Base-by-base conservation (phyloP, 2,888 invertebrate species). In the Tridacna crocea region DNA sequence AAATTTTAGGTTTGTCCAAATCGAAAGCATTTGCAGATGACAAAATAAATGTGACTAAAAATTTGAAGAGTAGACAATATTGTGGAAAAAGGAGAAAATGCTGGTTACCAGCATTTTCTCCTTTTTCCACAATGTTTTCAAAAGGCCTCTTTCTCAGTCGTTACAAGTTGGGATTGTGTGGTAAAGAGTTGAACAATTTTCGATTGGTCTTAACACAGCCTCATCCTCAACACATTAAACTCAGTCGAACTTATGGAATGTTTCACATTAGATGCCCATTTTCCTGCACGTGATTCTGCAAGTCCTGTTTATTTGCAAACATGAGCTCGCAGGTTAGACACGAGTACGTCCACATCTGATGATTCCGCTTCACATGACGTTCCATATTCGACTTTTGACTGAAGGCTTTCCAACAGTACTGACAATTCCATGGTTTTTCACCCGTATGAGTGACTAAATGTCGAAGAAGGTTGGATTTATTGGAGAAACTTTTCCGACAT, bases 391-490 rank as follows among this genome's bases (percentile, higher is more conserved):
- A 75, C 51, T 60, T 72, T 46, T 76, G 80, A 15, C 61, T 76
- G 24, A 82, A 82, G 11, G 61, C 58, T 27, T 65, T 79, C 0
- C 70, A 19, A 63, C 83, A 83, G 8, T 47, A n/a, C 27, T 46
- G 12, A 72, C 83, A 83, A 26, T 55, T n/a, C 61, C 65, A 83
- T 6, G 83, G 80, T 26, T 48, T 73, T 70, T 77, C 75, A 0
- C 83, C 83, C 6, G 83, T 83, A 58, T 83, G 83, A 3, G 77
- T 77, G 15, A 79, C 15, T 47, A 77, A 15, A 60, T 83, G 83
- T 19, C 83, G 77, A 19, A 60, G 51, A 6, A 83, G 63, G 27
- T 74, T 79, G 8, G 58, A 68, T 13, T 63, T 24, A 11, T 51
- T 77, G 4, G 58, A 58, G 26, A 80, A 83, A 63, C 80, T 70